Percentiles rank a stretch among this genome's conserved stretches.
Evolutionary conservation across 2,113 vertebrate genomes (phyloP).

Genomic region (Leucoraja erinaceus): DNA sequence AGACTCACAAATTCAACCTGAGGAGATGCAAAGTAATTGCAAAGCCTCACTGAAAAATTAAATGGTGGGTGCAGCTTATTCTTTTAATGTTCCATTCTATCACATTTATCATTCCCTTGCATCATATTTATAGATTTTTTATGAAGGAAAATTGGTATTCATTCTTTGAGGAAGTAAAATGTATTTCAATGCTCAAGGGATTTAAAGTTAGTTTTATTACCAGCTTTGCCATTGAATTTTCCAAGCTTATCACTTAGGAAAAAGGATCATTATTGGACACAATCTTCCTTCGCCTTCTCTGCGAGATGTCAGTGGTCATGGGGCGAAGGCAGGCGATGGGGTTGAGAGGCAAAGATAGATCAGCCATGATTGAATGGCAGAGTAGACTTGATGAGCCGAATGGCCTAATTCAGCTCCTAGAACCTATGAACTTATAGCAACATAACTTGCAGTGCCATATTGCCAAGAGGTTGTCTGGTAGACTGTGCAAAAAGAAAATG

Average conservation of each 20-base stretch:
- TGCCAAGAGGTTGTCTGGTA: background rate
- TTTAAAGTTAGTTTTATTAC: background rate
- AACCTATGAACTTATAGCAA: too few species aligned
- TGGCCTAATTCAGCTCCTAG: too few species aligned
- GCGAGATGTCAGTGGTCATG: too few species aligned
- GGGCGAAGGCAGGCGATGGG: too few species aligned
- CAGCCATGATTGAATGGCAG: too few species aligned
- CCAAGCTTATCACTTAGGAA: constrained; percentile 10
- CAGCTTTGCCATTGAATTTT: background rate
- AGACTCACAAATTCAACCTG: background rate
- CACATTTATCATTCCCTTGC: background rate
- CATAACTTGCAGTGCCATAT: background rate
- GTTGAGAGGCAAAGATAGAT: too few species aligned
- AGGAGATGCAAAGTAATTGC: background rate
- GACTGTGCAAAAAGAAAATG: background rate
- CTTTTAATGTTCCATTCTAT: background rate
- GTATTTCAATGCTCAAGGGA: background rate
- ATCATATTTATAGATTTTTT: background rate
- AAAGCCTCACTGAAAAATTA: background rate
- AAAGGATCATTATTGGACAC: background rate
- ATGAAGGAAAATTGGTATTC: background rate
- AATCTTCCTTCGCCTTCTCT: background rate
- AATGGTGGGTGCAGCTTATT: background rate
- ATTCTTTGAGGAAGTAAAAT: background rate
- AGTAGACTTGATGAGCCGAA: too few species aligned